Evolutionary conservation across 2,888 invertebrate species (phyloP), one percentile per base, ranked within the genome.

Genomic region (Alcis repandata): DNA sequence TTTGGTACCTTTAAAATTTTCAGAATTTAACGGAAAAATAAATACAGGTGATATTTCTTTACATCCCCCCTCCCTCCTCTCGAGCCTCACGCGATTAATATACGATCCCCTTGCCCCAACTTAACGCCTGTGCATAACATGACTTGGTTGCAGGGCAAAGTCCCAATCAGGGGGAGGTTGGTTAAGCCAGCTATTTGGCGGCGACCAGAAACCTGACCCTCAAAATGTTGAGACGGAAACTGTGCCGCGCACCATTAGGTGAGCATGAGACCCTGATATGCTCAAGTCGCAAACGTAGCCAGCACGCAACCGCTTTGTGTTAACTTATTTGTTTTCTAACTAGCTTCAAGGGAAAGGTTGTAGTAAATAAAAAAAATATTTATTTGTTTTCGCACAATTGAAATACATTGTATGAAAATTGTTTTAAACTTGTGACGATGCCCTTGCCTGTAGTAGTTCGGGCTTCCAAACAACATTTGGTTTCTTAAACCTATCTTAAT

Each of bases 161-260:
- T 86, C 91, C 85, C 85, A 87, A 83, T 83, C 90, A 76, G 87
- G 87, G 86, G 89, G 91, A 84, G 87, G 90, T 92, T 95, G 95
- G 95, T 94, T 95, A 85, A 92, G 94, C 91, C 93, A 94, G 86
- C 94, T 95, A 84, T 94, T 95, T 90, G 94, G 93, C 80, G 79
- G 86, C 70, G 79, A 75, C 67, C 83, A 87, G 73, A 84, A 85
- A 78, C 81, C 87, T 76, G 69, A 73, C 48, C 79, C 87, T 72
- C 85, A 89, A 75, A 77, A 82, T 78, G 83, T 80, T 71, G 84
- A 84, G 75, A 81, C 86, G 76, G 88, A 89, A 74, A 79, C 83
- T 69, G 89, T 88, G 76, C 89, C 91, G 70, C 89, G 89, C 79
- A 88, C 88, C 73, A 89, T 93, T 93, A 92, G 93, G 93, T 93